Percentiles rank a stretch among this genome's conserved stretches.
These are phyloP conservation scores for Zhuqinia jingwanae DNA, from an alignment of 2,888 invertebrate genomes.

Conservation along the genomic window DNA sequence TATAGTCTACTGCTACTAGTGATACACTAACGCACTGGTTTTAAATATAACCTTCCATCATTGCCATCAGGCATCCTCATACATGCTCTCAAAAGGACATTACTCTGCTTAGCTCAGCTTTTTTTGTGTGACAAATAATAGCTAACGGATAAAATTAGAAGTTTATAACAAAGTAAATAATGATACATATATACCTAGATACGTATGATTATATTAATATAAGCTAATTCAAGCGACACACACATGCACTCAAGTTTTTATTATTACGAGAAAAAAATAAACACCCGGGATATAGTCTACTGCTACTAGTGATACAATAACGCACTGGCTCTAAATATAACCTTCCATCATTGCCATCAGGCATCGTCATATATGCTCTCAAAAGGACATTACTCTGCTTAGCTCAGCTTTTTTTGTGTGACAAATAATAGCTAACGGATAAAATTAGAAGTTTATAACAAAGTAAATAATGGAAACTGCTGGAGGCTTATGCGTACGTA, in stretches of 20 bases:
- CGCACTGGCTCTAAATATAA: too few relatives aligned
- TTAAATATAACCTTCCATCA: too few relatives aligned
- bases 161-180: neutral
- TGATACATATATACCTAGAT: too few relatives aligned
- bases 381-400: constrained; percentile 33
- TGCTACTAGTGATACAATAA: too few relatives aligned
- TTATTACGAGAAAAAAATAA: constrained; percentile 17
- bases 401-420: constrained; percentile 40
- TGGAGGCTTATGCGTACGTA: neutral
- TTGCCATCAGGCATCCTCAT: neutral
- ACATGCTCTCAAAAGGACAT: constrained; percentile 25
- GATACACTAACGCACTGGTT: too few relatives aligned
- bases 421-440: constrained; percentile 15
- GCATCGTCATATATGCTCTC: neutral
- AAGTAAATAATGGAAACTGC: neutral
- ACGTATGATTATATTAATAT: too few relatives aligned
- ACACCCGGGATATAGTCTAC: too few relatives aligned
- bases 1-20: too few relatives aligned
- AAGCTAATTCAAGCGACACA: too few relatives aligned
- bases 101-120: constrained; percentile 35
- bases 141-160: neutral
- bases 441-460: neutral
- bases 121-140: constrained; percentile 28
- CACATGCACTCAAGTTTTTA: neutral
- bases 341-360: neutral